Evolutionary conservation across 2,888 invertebrate genomes (phyloP).

Genomic region (Ethmia dodecea): DNA sequence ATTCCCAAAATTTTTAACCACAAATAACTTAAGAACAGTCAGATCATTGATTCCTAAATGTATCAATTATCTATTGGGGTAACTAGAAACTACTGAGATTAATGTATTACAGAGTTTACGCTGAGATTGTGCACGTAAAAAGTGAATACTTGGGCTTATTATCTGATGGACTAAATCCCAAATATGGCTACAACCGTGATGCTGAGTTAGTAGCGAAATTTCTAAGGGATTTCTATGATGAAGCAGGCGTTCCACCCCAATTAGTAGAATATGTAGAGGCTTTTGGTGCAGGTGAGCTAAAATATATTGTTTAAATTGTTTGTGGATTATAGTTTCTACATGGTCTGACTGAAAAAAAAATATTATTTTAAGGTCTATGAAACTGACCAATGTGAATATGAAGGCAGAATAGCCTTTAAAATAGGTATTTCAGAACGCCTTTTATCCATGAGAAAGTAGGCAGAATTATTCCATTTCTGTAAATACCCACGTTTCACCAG

Average conservation of each 20-base stretch:
- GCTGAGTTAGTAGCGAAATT: conserved; percentile 65
- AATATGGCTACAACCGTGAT: conserved; percentile 75
- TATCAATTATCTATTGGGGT: background rate
- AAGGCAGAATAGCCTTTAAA: background rate
- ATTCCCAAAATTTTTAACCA: too few species aligned
- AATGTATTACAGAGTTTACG: conserved; percentile 68
- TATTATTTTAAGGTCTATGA: too few species aligned
- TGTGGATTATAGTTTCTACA: too few species aligned
- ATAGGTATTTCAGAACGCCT: background rate
- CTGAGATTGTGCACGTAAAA: conserved; percentile 82
- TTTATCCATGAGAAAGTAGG: too few species aligned
- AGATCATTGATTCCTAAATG: too few species aligned
- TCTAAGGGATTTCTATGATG: conserved; percentile 75
- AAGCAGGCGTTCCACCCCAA: conserved; percentile 80
- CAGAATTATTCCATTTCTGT: too few species aligned
- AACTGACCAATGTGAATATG: too few species aligned
- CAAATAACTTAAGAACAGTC: too few species aligned
- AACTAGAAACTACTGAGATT: background rate
- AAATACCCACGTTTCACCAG: too few species aligned
- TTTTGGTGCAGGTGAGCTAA: conserved; percentile 81
- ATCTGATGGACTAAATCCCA: conserved; percentile 65
- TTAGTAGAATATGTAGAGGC: conserved; percentile 89
- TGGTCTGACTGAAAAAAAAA: background rate
- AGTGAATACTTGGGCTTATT: conserved; percentile 72
- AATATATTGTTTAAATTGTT: background rate